Evolutionary conservation across 2,888 invertebrate species (phyloP), one percentile per base, ranked within the genome.

Genomic region (Blastobasis lacticolella): DNA sequence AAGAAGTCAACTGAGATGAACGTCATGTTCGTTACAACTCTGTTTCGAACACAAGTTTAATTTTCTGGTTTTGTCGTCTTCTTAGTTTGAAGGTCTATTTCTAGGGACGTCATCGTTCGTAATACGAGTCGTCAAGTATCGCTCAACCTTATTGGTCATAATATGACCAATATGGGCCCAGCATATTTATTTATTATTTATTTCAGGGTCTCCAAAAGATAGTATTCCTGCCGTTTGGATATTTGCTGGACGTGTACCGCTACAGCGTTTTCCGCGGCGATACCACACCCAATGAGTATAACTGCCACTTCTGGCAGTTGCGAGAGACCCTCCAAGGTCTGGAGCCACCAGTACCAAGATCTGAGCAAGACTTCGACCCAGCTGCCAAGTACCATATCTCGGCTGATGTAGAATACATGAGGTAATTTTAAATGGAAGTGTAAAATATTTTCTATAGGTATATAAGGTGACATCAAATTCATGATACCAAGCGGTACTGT

Each of bases 301-400:
- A 92, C 63, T 92, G 92, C 55, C 89, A 91, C 67, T 93, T 90
- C 88, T 92, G 91, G 91, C 85, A 83, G 53, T 80, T 91, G 48
- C 78, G 90, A 8, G 90, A 91, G 51, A 75, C 89, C 0, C 75
- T 91, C 23, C 92, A 92, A 65, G 92, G 92, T 0, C 73, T 93
- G 0, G 90, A 91, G 60, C 90, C 92, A 1, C 92, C 92, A 1
- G 88, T 89, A 0, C 81, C 89, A 10, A 83, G 92, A 57, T 84
- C 85, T 10, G 92, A 92, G 59, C 82, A 89, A 4, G 91, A 92
- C 65, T 92, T 92, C 53, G 92, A 92, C 66, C 89, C 92, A 0
- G 93, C 92, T 48, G 90, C 92, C 0, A 93, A 94, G 66, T 93
- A 91, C 59, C 94, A 94, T 62, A 80, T 93, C 10, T 81, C 92